A percentile compares a stretch with the other conserved stretches of the same genome.
Evolutionary conservation across 2,797 vertebrate genomes (phyloP).

Genomic region (Sebastes melanostomus): DNA sequence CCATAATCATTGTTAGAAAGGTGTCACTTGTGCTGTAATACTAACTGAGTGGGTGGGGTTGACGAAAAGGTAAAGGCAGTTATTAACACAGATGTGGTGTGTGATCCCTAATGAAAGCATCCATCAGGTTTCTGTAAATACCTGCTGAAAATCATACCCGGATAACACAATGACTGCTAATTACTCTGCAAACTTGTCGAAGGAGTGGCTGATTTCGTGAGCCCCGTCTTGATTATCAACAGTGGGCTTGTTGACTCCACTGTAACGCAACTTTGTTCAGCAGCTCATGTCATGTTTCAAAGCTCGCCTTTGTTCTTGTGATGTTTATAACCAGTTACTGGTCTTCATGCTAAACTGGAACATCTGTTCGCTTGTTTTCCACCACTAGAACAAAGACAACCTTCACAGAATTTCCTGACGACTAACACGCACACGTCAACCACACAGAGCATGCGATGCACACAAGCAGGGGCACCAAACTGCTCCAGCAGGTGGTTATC

Average conservation of each 20-base stretch:
- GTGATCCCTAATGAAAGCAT: slow-evolving; percentile 34
- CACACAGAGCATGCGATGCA: slow-evolving; percentile 34
- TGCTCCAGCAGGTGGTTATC: slow-evolving; percentile 77
- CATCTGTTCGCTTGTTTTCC: slow-evolving; percentile 61
- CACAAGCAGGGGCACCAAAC: slow-evolving; percentile 10
- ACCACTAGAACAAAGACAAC: slow-evolving; percentile 43
- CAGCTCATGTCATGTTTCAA: slow-evolving; percentile 16
- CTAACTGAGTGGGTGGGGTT: slow-evolving; percentile 30
- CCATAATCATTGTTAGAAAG: slow-evolving; percentile 40
- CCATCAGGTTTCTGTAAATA: slow-evolving; percentile 4
- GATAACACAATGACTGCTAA: slow-evolving; percentile 37
- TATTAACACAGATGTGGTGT: slow-evolving; percentile 24
- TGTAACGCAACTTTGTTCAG: neutral
- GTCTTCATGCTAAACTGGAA: slow-evolving; percentile 37
- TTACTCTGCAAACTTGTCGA: slow-evolving; percentile 42
- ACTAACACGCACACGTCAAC: slow-evolving; percentile 23
- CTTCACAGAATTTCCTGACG: slow-evolving; percentile 51
- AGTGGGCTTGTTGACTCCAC: neutral
- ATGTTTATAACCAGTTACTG: slow-evolving; percentile 17
- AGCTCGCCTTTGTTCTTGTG: slow-evolving; percentile 10
- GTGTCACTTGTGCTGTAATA: slow-evolving; percentile 34
- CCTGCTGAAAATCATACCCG: slow-evolving; percentile 5
- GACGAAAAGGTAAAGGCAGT: slow-evolving; percentile 8
- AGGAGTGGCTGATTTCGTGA: slow-evolving; percentile 32
- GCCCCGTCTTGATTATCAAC: neutral